Evolutionary conservation across 2,113 vertebrate genomes (phyloP).

Genomic region (Leucosticte australis): DNA sequence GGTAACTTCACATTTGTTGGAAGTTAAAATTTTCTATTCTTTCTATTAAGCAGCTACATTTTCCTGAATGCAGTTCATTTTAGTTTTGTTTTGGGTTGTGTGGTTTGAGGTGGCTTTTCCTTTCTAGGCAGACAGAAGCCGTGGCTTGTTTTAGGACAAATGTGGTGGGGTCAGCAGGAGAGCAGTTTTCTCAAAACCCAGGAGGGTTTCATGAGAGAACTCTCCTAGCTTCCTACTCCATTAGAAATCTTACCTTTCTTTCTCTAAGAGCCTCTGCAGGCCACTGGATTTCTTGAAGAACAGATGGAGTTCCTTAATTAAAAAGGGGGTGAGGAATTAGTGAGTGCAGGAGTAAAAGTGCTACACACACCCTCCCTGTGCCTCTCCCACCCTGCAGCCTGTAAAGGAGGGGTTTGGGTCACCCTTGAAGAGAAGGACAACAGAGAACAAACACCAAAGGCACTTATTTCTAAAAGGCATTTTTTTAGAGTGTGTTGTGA

Average conservation of each 20-base stretch:
- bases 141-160: not conserved
- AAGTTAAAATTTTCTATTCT: not conserved
- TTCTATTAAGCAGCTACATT: not conserved
- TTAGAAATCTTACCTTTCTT: not conserved
- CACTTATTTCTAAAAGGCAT: not conserved
- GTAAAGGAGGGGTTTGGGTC: not conserved
- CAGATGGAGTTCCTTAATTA: not conserved
- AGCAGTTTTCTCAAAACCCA: not conserved
- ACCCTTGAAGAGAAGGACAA: not conserved
- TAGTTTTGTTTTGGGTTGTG: not conserved
- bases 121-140: not conserved
- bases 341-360: not conserved
- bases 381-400: not conserved
- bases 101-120: not conserved
- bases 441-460: not conserved
- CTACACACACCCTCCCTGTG: fast-evolving
- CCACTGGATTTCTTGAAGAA: not conserved
- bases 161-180: not conserved
- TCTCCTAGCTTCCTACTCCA: not conserved
- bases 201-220: not conserved
- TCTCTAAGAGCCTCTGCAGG: not conserved
- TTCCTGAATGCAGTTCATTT: not conserved
- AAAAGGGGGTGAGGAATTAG: not conserved
- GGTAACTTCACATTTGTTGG: not conserved
- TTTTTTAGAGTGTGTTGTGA: not conserved